phyloP scores from a whole-genome alignment of 2,113 vertebrate genomes.

The Todiramphus chloris region DNA sequence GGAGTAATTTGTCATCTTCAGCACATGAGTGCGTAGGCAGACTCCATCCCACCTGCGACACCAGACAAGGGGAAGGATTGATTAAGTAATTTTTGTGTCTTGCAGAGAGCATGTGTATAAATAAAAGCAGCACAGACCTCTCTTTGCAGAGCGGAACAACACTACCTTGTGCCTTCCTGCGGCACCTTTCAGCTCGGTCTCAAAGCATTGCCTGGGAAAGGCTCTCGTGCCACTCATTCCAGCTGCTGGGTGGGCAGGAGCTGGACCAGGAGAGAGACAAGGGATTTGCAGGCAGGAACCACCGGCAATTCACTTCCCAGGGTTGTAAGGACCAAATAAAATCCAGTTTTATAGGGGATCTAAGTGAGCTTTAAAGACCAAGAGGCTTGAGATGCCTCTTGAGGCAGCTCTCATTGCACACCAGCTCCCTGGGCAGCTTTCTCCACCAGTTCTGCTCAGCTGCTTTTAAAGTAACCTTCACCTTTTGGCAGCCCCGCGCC shows the following conservation, averaged over 20 bases:
- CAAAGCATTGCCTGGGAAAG: not conserved
- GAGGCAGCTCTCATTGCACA: not conserved
- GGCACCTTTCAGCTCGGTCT: not conserved
- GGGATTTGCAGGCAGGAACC: not conserved
- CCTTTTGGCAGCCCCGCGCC: not conserved
- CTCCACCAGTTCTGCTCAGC: not conserved
- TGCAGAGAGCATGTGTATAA: not conserved
- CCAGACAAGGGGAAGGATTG: conserved; percentile 15
- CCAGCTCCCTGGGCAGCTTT: not conserved
- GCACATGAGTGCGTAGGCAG: not conserved
- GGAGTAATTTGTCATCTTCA: conserved; percentile 2
- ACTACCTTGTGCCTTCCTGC: not conserved
- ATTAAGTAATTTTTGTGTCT: conserved; percentile 50
- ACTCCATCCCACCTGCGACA: not conserved
- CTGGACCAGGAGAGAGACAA: rapidly evolving
- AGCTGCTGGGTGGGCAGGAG: not conserved
- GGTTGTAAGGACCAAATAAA: not conserved
- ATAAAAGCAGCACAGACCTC: not conserved
- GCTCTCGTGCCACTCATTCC: rapidly evolving
- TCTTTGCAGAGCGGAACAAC: not conserved
- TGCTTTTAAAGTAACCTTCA: conserved; percentile 4
- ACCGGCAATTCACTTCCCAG: not conserved
- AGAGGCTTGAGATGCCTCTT: not conserved
- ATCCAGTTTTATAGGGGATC: not conserved
- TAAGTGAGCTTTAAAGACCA: not conserved